Conservation (phyloP, 2,888 invertebrate species). For the Coelinius sp. region DNA sequence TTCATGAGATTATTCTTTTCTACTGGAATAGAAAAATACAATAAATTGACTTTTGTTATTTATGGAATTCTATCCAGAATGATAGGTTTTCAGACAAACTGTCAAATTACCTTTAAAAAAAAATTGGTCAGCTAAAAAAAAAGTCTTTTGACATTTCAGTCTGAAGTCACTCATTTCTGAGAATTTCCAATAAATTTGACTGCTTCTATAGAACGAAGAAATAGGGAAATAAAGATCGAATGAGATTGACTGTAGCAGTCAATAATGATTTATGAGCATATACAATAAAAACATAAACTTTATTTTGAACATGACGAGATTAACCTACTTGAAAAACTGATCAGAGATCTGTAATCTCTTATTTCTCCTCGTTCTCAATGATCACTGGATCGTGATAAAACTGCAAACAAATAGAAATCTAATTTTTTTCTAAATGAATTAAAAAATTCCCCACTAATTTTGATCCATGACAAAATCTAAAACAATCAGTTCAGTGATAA, state of each 20-base stretch:
- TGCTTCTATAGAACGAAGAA: not conserved
- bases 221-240: not conserved
- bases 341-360: conserved; percentile 23
- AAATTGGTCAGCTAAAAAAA: no score
- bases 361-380: no score
- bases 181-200: not conserved
- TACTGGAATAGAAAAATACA: not conserved
- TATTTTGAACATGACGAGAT: conserved; percentile 1
- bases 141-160: not conserved
- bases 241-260: not conserved
- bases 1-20: conserved; percentile 9
- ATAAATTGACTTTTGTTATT: not conserved
- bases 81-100: not conserved
- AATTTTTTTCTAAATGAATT: not conserved
- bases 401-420: no score
- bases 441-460: not conserved
- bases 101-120: no score
- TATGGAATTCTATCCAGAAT: not conserved
- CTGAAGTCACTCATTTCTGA: not conserved
- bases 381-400: no score
- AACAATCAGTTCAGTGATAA: not conserved
- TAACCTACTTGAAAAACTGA: conserved; percentile 29
- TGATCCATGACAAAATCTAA: conserved; percentile 23
- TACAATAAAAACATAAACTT: not conserved
- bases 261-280: conserved; percentile 10